Evolutionary conservation across 2,113 vertebrate genomes (phyloP), one percentile per base, ranked within the genome.

Genomic region (Ceyx cyanopectus): DNA sequence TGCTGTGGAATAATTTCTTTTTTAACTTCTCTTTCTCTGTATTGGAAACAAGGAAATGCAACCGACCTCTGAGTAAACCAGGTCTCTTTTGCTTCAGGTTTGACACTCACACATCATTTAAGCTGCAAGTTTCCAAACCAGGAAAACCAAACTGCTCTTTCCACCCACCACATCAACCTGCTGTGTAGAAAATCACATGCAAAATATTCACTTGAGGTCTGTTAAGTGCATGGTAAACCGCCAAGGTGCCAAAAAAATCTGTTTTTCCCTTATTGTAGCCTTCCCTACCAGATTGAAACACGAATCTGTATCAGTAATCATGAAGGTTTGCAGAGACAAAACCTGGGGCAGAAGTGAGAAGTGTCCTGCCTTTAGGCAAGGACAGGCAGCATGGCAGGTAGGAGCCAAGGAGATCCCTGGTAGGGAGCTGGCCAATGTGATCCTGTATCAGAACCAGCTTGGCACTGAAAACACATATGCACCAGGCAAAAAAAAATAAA

Each of bases 11-110:
- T 14, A 0, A 60, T 41, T 77, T 66, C 6, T 48, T 72, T 77
- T 91, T 21, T 19, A 37, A 37, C 62, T 85, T 89, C 62, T 79
- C 14, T 60, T 90, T 90, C 37, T 46, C 73, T 65, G 29, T 48
- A 46, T 21, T 72, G 70, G 29, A 70, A 90, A 20, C 23, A 81
- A 89, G 62, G 86, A 85, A 90, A 80, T 45, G 41, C 18, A 91
- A 65, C 65, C 54, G 29, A 69, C 62, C 30, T 81, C 69, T 43
- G 54, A 92, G 34, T 37, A 84, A 86, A 27, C 16, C 66, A 87
- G 32, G 41, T 66, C 63, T 81, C 79, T 73, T 90, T 90, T 79
- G 77, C 92, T 85, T 95, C 78, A 89, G 58, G 69, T 45, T 50
- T 95, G 92, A 45, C 78, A 87, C 69, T 92, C 46, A 66, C 69